Percentiles rank a stretch among this genome's conserved stretches.
These are phyloP conservation scores for Sylvilagus floridanus DNA, from an alignment of 2,797 vertebrate genomes.

Conservation along the genomic window DNA sequence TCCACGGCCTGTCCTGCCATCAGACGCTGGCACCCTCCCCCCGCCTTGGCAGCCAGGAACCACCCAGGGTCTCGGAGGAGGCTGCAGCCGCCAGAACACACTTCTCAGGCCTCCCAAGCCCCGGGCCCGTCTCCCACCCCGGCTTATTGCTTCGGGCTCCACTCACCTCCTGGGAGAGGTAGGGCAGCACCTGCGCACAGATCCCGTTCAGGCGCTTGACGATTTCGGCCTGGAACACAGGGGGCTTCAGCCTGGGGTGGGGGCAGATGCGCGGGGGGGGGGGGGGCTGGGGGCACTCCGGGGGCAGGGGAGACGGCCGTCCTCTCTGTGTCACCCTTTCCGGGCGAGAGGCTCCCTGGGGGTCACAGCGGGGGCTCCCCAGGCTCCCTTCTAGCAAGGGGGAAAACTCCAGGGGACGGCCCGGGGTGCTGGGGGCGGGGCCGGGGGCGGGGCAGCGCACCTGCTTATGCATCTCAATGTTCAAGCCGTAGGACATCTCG, in stretches of 20 bases:
- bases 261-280: too few species aligned
- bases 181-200: conserved; percentile 98
- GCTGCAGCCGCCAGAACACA: too few species aligned
- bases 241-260: not conserved
- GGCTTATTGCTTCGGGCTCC: not conserved
- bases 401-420: not conserved
- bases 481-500: conserved; percentile 98
- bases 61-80: too few species aligned
- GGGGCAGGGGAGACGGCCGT: too few species aligned
- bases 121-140: not conserved
- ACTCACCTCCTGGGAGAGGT: conserved; percentile 98
- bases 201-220: conserved; percentile 99
- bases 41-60: not conserved
- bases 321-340: too few species aligned
- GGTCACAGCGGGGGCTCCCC: not conserved
- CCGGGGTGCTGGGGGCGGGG: too few species aligned
- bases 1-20: not conserved
- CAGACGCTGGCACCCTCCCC: not conserved
- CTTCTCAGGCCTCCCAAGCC: not conserved
- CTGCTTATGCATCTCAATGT: conserved; percentile 99
- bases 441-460: conserved; percentile 83
- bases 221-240: conserved; percentile 93
- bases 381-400: not conserved
- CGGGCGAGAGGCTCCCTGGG: accelerated
- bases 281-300: too few species aligned